phyloP scores from a whole-genome alignment of 2,113 vertebrate genomes.

The Eulacestoma nigropectus region DNA sequence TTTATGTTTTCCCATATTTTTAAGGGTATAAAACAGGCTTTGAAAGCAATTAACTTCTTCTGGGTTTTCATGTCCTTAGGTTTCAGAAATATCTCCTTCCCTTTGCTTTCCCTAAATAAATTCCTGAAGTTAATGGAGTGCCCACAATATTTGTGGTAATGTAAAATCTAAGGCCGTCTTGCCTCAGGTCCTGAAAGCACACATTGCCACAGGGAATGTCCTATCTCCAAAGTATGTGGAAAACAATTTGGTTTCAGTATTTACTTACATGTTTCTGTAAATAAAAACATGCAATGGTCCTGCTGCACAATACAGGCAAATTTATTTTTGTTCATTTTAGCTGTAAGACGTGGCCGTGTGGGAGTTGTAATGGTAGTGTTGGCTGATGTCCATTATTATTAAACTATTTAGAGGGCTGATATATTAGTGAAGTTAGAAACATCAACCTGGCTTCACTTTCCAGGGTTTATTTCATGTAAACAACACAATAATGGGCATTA shows the following conservation, averaged over 20 bases:
- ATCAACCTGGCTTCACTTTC: background rate
- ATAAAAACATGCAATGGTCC: background rate
- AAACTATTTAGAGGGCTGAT: conserved; percentile 8
- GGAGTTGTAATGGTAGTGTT: background rate
- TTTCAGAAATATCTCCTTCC: background rate
- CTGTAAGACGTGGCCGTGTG: background rate
- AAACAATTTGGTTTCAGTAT: background rate
- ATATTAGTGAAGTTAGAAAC: background rate
- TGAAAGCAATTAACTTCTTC: background rate
- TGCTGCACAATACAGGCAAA: background rate
- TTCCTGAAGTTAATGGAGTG: background rate
- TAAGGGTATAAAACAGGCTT: background rate
- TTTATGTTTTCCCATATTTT: background rate
- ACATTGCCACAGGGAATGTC: background rate
- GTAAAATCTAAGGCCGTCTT: background rate
- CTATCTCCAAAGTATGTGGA: background rate
- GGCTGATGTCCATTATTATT: background rate
- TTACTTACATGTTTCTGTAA: background rate
- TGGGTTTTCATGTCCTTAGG: background rate
- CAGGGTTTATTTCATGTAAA: background rate
- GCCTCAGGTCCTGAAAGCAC: background rate
- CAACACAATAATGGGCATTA: background rate
- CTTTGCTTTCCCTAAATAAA: background rate
- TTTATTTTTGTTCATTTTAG: background rate
- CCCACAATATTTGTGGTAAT: background rate